These are phyloP conservation scores for Prionchulus punctatus DNA, from an alignment of 2,888 invertebrate genomes.

Conservation along the genomic window DNA sequence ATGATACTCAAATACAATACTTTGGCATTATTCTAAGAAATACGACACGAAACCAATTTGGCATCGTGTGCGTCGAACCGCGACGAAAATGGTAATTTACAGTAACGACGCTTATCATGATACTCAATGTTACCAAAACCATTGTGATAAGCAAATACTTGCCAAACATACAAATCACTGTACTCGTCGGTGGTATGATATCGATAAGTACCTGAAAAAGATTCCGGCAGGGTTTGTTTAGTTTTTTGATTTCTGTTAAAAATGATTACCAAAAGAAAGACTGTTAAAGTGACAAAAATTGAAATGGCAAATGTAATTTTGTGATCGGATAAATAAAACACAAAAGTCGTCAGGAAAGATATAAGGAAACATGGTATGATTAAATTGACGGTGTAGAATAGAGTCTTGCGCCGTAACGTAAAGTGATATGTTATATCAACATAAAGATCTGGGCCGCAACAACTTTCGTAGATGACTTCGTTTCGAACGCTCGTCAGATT, in stretches of 20 bases:
- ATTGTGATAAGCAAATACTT: conserved; percentile 30
- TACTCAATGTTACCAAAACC: conserved; percentile 25
- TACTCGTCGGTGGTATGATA: conserved; percentile 28
- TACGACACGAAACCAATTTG: no score
- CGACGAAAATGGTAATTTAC: conserved; percentile 31
- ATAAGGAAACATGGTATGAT: conserved; percentile 24
- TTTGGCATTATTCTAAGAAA: no score
- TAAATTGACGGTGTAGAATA: conserved; percentile 28
- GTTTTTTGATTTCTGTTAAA: no score
- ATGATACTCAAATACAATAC: no score
- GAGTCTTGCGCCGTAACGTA: conserved; percentile 25
- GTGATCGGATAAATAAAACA: conserved; percentile 7
- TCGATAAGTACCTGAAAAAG: no score
- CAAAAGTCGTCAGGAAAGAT: conserved; percentile 11
- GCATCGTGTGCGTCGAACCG: no score
- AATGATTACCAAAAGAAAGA: conserved; percentile 32
- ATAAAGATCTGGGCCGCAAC: conserved; percentile 29
- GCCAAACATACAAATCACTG: conserved; percentile 33
- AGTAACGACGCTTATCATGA: conserved; percentile 22
- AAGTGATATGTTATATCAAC: conserved; percentile 29
- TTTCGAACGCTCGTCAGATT: conserved; percentile 22
- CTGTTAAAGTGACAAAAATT: conserved; percentile 31
- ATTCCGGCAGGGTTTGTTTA: no score
- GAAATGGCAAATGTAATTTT: conserved; percentile 30
- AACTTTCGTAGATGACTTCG: conserved; percentile 27